Evolutionary conservation across 2,113 vertebrate species (phyloP).

Genomic region (Leiothrix lutea): DNA sequence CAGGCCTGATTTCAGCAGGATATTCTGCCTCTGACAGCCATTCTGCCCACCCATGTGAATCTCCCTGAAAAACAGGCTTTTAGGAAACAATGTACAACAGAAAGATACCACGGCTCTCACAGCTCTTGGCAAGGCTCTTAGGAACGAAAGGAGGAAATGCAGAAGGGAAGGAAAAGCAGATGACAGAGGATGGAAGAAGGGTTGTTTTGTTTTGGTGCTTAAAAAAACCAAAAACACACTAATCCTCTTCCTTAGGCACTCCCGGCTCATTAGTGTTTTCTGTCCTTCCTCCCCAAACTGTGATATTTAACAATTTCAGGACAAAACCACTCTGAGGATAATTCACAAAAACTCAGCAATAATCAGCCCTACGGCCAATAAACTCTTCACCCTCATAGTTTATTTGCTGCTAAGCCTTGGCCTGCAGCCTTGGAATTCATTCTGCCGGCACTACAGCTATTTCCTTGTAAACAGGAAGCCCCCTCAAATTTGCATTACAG

Average conservation of each 20-base stretch:
- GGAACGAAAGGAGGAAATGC: constrained; percentile 16
- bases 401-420: constrained; percentile 48
- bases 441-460: constrained; percentile 25
- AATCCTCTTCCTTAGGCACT: background rate
- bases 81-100: background rate
- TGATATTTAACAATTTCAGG: background rate
- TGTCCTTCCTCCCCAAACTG: background rate
- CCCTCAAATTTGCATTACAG: constrained; percentile 22
- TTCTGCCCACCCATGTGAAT: background rate
- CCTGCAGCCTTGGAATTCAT: constrained; percentile 35
- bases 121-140: background rate
- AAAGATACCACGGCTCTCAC: background rate
- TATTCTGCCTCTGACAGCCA: background rate
- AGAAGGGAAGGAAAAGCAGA: constrained; percentile 60
- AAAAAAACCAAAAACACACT: background rate
- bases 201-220: constrained; percentile 10
- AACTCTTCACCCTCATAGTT: constrained; percentile 23
- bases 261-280: background rate
- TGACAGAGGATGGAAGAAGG: constrained; percentile 30
- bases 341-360: background rate
- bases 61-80: background rate
- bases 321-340: background rate
- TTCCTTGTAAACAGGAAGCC: constrained; percentile 51
- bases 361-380: constrained; percentile 32
- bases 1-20: background rate